Percentiles rank a stretch among this genome's conserved stretches.
Conservation (phyloP, 2,113 vertebrate species). For the Glareola pratincola region DNA sequence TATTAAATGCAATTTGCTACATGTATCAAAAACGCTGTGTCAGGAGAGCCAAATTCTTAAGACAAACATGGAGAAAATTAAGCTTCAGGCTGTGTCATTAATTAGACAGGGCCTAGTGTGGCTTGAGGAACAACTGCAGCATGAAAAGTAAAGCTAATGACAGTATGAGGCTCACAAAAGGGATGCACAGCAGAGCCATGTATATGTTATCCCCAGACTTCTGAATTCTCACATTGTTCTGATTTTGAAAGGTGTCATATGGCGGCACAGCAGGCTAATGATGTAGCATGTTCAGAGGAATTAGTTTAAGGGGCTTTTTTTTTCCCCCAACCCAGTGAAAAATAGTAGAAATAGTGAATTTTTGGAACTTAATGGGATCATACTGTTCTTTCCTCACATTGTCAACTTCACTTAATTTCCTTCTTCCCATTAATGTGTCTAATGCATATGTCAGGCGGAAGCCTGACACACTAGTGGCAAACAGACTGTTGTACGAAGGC, state of each 20-base stretch:
- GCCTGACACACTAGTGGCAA: constrained; percentile 74
- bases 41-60: neutral
- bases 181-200: neutral
- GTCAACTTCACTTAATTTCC: constrained; percentile 77
- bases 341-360: constrained; percentile 69
- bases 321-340: neutral
- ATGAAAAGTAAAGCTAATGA: neutral
- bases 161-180: neutral
- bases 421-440: constrained; percentile 73
- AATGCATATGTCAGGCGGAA: constrained; percentile 79
- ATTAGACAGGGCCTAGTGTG: neutral
- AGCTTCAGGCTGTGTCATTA: neutral
- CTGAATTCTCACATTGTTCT: constrained; percentile 48
- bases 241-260: constrained; percentile 70
- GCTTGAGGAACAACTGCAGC: neutral
- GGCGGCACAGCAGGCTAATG: constrained; percentile 68
- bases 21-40: neutral
- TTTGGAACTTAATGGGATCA: constrained; percentile 75
- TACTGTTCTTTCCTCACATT: constrained; percentile 77
- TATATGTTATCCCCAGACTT: constrained; percentile 19
- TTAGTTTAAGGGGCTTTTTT: constrained; percentile 46
- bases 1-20: neutral
- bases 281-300: constrained; percentile 60
- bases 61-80: constrained; percentile 3
- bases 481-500: constrained; percentile 79